Conservation (phyloP, 2,797 vertebrate species). For the Intellagama lesueurii region DNA sequence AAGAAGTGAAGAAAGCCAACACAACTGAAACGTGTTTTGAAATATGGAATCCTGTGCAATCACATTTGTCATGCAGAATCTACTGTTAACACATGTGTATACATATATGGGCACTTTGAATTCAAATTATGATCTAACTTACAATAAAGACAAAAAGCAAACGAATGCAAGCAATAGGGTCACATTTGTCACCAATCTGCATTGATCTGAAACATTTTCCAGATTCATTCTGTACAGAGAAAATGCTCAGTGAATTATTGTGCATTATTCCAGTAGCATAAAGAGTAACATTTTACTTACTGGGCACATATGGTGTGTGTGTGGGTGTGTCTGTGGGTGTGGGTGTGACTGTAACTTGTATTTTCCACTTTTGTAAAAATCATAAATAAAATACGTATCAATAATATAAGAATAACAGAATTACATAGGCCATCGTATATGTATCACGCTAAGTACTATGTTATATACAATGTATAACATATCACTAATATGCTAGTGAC, state of each 20-base stretch:
- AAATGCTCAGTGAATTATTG: slow-evolving; percentile 35
- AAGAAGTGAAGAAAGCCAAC: slow-evolving; percentile 31
- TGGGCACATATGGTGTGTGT: slow-evolving; percentile 43
- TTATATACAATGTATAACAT: slow-evolving; percentile 52
- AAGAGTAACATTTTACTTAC: slow-evolving; percentile 68
- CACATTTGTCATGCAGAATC: slow-evolving; percentile 74
- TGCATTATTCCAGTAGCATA: slow-evolving; percentile 46
- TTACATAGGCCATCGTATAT: slow-evolving; percentile 39
- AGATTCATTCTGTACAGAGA: slow-evolving; percentile 45
- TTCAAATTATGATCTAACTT: slow-evolving; percentile 67
- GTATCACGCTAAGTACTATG: slow-evolving; percentile 40
- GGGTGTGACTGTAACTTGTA: slow-evolving; percentile 17
- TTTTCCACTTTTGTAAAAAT: slow-evolving; percentile 48
- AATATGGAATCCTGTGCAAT: slow-evolving; percentile 65
- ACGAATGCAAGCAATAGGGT: slow-evolving; percentile 44
- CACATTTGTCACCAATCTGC: background rate
- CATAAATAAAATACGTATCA: slow-evolving; percentile 40
- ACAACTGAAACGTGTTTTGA: slow-evolving; percentile 49
- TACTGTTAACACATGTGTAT: slow-evolving; percentile 60
- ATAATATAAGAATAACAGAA: slow-evolving; percentile 50
- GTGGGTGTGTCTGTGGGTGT: slow-evolving; percentile 15
- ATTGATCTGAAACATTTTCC: slow-evolving; percentile 46
- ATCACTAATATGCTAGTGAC: background rate
- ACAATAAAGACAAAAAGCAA: slow-evolving; percentile 63
- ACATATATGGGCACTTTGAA: background rate